Conservation (phyloP, 2,888 invertebrate species). For the Acanthosepion pharaonis region DNA sequence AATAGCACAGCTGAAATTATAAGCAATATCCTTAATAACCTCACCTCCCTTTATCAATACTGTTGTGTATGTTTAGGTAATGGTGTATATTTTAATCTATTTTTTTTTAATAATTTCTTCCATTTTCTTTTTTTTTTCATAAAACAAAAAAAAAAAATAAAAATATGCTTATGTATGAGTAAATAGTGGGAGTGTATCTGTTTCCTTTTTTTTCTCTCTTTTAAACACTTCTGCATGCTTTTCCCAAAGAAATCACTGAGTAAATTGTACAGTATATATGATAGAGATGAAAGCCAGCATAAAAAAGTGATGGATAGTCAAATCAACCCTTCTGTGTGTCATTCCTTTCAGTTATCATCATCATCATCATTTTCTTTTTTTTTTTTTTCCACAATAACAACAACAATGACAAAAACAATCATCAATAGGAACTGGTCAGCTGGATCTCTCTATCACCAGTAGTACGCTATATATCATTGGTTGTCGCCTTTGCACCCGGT, state of each 20-base stretch:
- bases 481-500: conserved; percentile 5
- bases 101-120: not conserved
- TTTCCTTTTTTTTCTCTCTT: not conserved
- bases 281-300: not conserved
- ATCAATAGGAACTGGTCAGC: not conserved
- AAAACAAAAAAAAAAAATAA: not conserved
- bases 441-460: conserved; percentile 22
- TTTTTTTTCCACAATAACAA: not conserved
- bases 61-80: not conserved
- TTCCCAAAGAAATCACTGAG: not conserved
- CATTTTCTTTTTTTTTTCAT: not conserved
- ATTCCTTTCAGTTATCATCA: not conserved
- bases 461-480: conserved; percentile 15
- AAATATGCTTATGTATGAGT: not conserved
- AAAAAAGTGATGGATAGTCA: not conserved
- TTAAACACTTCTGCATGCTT: not conserved
- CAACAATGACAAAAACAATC: not conserved
- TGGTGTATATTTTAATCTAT: not conserved
- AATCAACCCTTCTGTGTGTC: not conserved
- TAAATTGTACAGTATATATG: not conserved
- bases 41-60: not conserved
- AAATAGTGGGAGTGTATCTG: not conserved
- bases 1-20: not conserved
- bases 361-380: not conserved
- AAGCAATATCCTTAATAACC: not conserved